Evolutionary conservation across 2,888 invertebrate species (phyloP).

Genomic region (Gymnoscelis rufifasciata): DNA sequence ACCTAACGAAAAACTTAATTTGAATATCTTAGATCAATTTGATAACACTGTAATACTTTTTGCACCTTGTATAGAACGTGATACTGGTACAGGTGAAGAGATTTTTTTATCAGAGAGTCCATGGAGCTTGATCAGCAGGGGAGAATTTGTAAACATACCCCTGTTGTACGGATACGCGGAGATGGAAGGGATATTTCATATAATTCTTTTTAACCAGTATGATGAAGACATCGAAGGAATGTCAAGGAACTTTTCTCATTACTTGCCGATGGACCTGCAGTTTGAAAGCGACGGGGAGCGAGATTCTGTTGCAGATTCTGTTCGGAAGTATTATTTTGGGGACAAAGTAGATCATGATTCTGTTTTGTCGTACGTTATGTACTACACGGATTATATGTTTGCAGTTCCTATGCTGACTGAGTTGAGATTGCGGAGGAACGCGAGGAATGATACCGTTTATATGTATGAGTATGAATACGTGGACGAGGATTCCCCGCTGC

Average conservation of each 20-base stretch:
- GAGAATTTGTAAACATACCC: conserved; percentile 27
- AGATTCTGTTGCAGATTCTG: too few species aligned
- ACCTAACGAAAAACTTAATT: conserved; percentile 23
- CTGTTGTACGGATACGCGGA: conserved; percentile 40
- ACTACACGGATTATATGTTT: conserved; percentile 50
- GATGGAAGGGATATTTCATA: conserved; percentile 36
- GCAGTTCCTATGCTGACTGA: conserved; percentile 37
- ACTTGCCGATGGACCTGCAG: too few species aligned
- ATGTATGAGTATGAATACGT: conserved; percentile 39
- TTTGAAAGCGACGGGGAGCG: too few species aligned
- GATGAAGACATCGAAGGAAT: too few species aligned
- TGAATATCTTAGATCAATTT: not conserved
- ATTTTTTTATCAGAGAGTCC: conserved; percentile 34
- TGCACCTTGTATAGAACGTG: conserved; percentile 35
- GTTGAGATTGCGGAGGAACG: conserved; percentile 31
- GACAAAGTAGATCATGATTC: too few species aligned
- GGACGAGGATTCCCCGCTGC: conserved; percentile 31
- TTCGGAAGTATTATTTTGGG: too few species aligned
- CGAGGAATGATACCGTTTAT: conserved; percentile 39
- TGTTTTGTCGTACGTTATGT: conserved; percentile 25
- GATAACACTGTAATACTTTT: conserved; percentile 17
- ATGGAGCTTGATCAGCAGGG: conserved; percentile 29
- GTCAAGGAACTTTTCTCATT: too few species aligned
- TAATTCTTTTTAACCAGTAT: too few species aligned
- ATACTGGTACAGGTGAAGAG: conserved; percentile 24